Evolutionary conservation across 2,113 vertebrate species (phyloP).

Genomic region (Callipepla squamata): DNA sequence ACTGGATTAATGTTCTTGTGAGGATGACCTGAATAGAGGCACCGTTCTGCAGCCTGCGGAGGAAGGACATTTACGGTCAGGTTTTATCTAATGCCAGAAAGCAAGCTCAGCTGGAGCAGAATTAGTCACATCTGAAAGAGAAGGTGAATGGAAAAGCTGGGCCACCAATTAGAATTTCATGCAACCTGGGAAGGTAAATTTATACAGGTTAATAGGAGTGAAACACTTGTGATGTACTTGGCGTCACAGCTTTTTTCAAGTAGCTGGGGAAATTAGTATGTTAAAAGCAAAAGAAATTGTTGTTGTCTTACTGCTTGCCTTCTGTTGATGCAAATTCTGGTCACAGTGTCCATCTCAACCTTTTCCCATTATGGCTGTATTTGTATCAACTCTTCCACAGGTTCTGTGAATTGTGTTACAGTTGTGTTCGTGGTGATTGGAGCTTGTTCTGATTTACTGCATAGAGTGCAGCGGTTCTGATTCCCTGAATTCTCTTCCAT

Average conservation of each 20-base stretch:
- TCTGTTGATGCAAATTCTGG: background rate
- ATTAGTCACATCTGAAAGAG: background rate
- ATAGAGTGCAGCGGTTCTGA: background rate
- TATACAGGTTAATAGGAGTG: background rate
- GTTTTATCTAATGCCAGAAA: background rate
- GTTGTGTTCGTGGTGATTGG: fast-evolving
- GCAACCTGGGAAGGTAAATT: background rate
- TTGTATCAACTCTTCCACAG: background rate
- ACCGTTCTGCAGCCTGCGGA: background rate
- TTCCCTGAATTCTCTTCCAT: background rate
- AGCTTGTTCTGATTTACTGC: background rate
- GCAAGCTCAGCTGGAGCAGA: background rate
- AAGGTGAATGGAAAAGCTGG: background rate
- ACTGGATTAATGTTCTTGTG: slow-evolving; percentile 57
- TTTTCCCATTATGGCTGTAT: background rate
- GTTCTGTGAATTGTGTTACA: background rate
- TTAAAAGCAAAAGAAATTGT: background rate
- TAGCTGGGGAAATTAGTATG: background rate
- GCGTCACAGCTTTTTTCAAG: background rate
- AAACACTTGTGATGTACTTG: background rate
- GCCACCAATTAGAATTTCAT: background rate
- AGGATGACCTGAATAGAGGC: slow-evolving; percentile 45
- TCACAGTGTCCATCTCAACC: background rate
- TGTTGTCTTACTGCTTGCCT: background rate
- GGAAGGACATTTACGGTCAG: background rate